Evolutionary conservation across 2,888 invertebrate species (phyloP).

Genomic region (Dryadula phaetusa): DNA sequence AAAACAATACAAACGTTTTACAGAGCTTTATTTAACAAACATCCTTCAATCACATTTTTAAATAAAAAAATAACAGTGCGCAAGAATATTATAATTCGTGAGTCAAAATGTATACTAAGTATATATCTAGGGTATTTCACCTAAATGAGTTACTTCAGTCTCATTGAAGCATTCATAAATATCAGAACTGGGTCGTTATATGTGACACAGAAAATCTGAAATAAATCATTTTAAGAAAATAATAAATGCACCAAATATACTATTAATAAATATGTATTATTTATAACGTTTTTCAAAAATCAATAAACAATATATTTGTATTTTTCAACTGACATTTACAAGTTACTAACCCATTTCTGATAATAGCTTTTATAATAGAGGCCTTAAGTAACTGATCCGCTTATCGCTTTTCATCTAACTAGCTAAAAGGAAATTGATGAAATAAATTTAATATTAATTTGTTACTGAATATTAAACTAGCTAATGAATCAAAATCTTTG

Average conservation of each 20-base stretch:
- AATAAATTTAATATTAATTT: neutral
- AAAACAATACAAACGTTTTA: slow-evolving; percentile 54
- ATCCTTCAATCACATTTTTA: slow-evolving; percentile 61
- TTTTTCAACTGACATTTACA: neutral
- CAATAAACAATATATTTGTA: neutral
- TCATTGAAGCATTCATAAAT: slow-evolving; percentile 56
- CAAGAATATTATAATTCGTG: slow-evolving; percentile 65
- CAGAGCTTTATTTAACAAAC: slow-evolving; percentile 77
- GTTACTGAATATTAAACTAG: neutral
- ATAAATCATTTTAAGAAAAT: too few relatives aligned
- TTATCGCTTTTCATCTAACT: neutral
- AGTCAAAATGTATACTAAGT: slow-evolving; percentile 34
- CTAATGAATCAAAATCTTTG: neutral
- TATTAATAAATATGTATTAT: neutral
- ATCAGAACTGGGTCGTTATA: slow-evolving; percentile 3
- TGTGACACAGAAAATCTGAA: neutral
- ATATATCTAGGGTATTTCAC: slow-evolving; percentile 13
- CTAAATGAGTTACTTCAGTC: slow-evolving; percentile 59
- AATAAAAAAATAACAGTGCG: slow-evolving; percentile 67
- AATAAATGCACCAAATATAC: neutral
- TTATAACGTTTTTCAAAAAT: neutral
- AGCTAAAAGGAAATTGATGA: neutral
- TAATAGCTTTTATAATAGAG: slow-evolving; percentile 10
- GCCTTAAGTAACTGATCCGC: neutral
- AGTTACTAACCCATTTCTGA: slow-evolving; percentile 8